Evolutionary conservation across 2,888 invertebrate species (phyloP).

Genomic region (Eupithecia centaureata): DNA sequence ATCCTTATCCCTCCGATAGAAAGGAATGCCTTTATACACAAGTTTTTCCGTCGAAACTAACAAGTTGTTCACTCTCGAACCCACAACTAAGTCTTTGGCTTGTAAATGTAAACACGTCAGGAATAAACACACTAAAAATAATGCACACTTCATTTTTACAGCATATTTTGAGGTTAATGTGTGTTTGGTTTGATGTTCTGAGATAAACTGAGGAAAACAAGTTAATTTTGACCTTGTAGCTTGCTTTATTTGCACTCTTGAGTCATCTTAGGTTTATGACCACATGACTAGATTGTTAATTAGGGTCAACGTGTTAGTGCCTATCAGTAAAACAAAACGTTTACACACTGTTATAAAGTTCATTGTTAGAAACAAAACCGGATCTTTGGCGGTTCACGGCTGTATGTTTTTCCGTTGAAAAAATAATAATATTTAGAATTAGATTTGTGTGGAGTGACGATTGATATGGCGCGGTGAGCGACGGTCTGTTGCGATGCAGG

Average conservation of each 20-base stretch:
- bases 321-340: not conserved
- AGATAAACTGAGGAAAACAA: conserved; percentile 55
- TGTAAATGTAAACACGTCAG: conserved; percentile 58
- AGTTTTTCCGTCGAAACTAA: conserved; percentile 73
- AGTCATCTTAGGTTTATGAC: conserved; percentile 18
- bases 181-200: conserved; percentile 42
- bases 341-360: not conserved
- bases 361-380: not conserved
- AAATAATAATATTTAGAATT: too few species aligned
- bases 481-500: too few species aligned
- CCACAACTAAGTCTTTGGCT: conserved; percentile 69
- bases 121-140: conserved; percentile 53
- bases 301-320: conserved; percentile 13
- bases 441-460: too few species aligned
- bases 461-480: too few species aligned
- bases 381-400: too few species aligned
- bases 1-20: conserved; percentile 70
- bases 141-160: conserved; percentile 61
- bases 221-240: conserved; percentile 61
- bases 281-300: conserved; percentile 26
- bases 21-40: conserved; percentile 57
- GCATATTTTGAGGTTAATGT: conserved; percentile 55
- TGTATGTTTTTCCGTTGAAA: too few species aligned
- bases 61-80: conserved; percentile 69
- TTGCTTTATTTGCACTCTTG: conserved; percentile 19